Evolutionary conservation across 2,888 invertebrate species (phyloP), one percentile per base, ranked within the genome.

Genomic region (Tromatobia lineatoria): DNA sequence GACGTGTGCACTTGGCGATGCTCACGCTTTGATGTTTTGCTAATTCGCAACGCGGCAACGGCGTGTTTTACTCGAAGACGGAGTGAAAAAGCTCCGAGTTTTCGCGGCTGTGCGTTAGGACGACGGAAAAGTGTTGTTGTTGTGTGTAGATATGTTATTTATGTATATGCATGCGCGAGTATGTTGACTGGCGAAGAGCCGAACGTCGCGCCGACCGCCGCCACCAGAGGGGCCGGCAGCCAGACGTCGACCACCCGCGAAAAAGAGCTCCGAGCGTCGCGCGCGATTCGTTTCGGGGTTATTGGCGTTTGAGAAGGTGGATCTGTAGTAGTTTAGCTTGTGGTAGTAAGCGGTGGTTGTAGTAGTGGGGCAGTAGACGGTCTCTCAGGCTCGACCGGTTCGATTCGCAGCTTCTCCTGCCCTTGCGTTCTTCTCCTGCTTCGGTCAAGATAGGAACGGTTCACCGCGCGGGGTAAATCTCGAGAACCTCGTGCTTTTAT

Each of bases 171-270:
- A 67, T 67, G 47, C 57, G 13, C 18, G 20, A 52, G 50, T 18
- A 52, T 34, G 69, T 29, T 79, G 64, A 69, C 54, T 29, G 75
- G 75, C 70, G 79, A 69, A 29, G 70, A 67, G 69, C 54, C n/a
- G 50, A 79, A 83, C 83, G 87, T 86, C 83, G 74, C 81, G 87
- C 80, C 86, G 87, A 57, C 83, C 78, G 50, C 76, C 71, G 85
- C 83, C 85, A 47, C 83, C 85, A 84, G 88, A 85, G 84, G 83
- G 86, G 71, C 23, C 66, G 76, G 64, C 82, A 66, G 75, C 83
- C 75, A 80, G 75, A 79, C 83, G 70, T 59, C 85, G 86, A 88
- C 87, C 88, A 87, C 86, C 88, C 88, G 87, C 87, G 87, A 85
- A 86, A 89, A 85, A 61, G 80, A 54, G 45, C 57, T 71, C 50